Conservation (phyloP, 2,797 vertebrate species). For the Bovichtus diacanthus region DNA sequence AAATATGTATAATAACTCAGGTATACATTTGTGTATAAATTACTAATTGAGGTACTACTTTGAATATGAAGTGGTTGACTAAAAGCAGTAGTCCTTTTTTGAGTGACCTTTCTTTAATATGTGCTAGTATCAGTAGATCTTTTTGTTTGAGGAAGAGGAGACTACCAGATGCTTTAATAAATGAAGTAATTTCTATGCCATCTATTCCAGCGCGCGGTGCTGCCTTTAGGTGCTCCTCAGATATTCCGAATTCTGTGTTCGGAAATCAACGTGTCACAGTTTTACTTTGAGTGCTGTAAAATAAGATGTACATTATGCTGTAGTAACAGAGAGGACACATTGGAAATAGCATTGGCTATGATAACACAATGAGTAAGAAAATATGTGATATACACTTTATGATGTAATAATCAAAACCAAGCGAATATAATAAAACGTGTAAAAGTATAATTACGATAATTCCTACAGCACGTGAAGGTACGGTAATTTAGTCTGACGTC, state of each 20-base stretch:
- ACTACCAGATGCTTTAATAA: background rate
- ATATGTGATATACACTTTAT: fast-evolving
- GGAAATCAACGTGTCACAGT: background rate
- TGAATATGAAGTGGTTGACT: too few species aligned
- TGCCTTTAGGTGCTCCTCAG: constrained; percentile 1
- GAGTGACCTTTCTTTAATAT: background rate
- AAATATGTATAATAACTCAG: background rate
- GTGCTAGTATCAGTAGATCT: background rate
- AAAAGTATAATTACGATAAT: background rate
- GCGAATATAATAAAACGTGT: background rate
- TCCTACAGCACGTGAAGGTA: constrained; percentile 42
- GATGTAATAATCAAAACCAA: background rate
- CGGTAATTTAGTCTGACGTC: constrained; percentile 44
- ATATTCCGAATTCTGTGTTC: fast-evolving
- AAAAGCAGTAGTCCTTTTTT: background rate
- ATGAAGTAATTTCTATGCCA: too few species aligned
- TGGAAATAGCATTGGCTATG: background rate
- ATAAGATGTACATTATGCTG: background rate
- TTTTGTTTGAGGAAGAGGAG: background rate
- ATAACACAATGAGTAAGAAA: background rate
- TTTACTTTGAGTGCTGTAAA: background rate
- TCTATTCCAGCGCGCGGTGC: background rate
- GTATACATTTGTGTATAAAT: background rate
- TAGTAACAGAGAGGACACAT: background rate
- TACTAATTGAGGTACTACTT: background rate